A percentile compares a stretch with the other conserved stretches of the same genome.
These are phyloP conservation scores for Pseudomugil tenellus DNA, from an alignment of 2,797 vertebrate species.

Conservation along the genomic window DNA sequence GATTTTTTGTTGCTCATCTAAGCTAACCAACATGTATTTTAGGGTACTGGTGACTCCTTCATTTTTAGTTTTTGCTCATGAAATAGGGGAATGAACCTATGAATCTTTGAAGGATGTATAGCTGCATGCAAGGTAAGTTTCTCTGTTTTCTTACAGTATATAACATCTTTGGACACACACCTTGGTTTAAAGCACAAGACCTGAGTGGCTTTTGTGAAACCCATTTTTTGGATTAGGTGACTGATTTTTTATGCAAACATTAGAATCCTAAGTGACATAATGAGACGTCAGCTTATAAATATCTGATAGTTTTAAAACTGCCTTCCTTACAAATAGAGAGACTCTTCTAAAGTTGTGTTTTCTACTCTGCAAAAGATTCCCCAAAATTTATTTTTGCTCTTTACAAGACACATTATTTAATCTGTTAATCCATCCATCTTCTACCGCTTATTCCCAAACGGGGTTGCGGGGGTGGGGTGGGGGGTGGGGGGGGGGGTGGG, in stretches of 20 bases:
- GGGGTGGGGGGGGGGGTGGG: too few relatives aligned
- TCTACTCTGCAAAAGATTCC: not conserved
- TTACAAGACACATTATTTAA: not conserved
- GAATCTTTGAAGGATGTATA: not conserved
- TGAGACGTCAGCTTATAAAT: slow-evolving; percentile 1
- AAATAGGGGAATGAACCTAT: not conserved
- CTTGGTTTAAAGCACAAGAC: not conserved
- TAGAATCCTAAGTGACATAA: slow-evolving; percentile 17
- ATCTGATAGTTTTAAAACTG: too few relatives aligned
- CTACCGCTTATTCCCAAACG: too few relatives aligned
- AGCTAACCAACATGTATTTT: not conserved
- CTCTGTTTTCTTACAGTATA: not conserved
- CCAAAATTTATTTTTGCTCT: too few relatives aligned
- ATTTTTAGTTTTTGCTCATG: not conserved
- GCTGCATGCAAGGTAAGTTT: too few relatives aligned
- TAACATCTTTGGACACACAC: not conserved
- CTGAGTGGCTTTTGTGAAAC: not conserved
- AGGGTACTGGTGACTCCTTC: too few relatives aligned
- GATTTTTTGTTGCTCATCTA: not conserved
- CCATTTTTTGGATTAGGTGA: not conserved
- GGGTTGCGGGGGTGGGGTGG: too few relatives aligned
- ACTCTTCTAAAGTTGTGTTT: not conserved
- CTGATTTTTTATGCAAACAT: not conserved
- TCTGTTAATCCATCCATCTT: too few relatives aligned
- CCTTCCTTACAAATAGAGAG: not conserved